Conservation (phyloP, 2,797 vertebrate species). For the Sternarchorhynchus goeldii region DNA sequence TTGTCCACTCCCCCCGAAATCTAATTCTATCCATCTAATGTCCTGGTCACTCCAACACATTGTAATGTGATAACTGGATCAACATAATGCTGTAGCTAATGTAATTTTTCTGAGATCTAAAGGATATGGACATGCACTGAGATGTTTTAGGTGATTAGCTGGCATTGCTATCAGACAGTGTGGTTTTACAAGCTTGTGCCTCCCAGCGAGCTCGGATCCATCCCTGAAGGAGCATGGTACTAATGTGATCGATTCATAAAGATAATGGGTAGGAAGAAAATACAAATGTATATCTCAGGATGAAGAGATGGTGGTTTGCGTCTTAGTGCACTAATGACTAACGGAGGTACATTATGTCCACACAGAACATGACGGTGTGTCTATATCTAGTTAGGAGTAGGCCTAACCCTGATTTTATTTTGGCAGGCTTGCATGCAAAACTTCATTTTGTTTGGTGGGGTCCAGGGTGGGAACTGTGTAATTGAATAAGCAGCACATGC, state of each 20-base stretch:
- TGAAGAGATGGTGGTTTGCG: not conserved
- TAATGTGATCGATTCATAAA: not conserved
- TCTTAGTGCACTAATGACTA: not conserved
- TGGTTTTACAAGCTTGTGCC: not conserved
- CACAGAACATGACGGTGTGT: not conserved
- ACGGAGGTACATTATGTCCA: not conserved
- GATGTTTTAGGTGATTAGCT: not conserved
- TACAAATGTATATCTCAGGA: not conserved
- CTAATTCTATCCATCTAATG: not conserved
- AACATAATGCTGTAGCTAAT: not conserved
- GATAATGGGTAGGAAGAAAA: conserved; percentile 19
- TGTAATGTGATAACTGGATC: not conserved
- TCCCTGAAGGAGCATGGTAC: not conserved
- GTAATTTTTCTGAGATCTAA: not conserved
- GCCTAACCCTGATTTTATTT: not conserved
- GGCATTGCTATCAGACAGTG: not conserved
- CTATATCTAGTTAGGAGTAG: not conserved
- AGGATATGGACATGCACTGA: not conserved
- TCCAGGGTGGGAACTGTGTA: not conserved
- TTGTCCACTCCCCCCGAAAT: not conserved
- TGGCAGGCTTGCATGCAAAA: not conserved
- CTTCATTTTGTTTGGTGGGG: not conserved
- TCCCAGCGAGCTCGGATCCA: not conserved
- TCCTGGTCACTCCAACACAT: not conserved
- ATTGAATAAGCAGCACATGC: not conserved